Percentiles rank a stretch among this genome's conserved stretches.
These are phyloP conservation scores for Pangasius mekongensis DNA, from an alignment of 2,797 vertebrate genomes.

Conservation along the genomic window DNA sequence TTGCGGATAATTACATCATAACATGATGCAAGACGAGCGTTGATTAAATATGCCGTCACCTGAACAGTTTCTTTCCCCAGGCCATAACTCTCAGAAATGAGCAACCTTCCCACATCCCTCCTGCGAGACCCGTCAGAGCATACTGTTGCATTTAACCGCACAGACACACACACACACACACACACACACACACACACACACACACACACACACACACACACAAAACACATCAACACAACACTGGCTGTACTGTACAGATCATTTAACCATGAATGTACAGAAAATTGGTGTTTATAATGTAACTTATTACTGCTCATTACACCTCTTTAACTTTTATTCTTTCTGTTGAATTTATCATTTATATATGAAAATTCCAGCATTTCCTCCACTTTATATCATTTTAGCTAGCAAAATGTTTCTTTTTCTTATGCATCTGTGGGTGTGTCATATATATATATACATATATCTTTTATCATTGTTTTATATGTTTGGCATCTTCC, in stretches of 20 bases:
- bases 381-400: not conserved
- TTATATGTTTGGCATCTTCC: not conserved
- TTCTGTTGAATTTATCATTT: not conserved
- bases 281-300: not conserved
- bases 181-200: conserved; percentile 23
- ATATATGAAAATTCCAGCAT: not conserved
- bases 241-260: not conserved
- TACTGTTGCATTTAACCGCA: not conserved
- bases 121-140: not conserved
- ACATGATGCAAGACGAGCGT: conserved; percentile 3
- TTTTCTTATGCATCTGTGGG: not conserved
- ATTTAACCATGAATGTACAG: not conserved
- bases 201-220: not conserved
- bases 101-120: conserved; percentile 4
- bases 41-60: conserved; percentile 26
- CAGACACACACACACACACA: conserved; percentile 21
- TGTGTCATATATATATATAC: not conserved
- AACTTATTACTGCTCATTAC: not conserved
- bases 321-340: not conserved
- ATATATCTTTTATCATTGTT: not conserved
- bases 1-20: conserved; percentile 33
- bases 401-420: not conserved
- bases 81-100: conserved; percentile 1
- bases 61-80: conserved; percentile 9
- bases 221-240: not conserved